Base-by-base conservation (phyloP, 2,113 vertebrate species). In the Leptosomus discolor region DNA sequence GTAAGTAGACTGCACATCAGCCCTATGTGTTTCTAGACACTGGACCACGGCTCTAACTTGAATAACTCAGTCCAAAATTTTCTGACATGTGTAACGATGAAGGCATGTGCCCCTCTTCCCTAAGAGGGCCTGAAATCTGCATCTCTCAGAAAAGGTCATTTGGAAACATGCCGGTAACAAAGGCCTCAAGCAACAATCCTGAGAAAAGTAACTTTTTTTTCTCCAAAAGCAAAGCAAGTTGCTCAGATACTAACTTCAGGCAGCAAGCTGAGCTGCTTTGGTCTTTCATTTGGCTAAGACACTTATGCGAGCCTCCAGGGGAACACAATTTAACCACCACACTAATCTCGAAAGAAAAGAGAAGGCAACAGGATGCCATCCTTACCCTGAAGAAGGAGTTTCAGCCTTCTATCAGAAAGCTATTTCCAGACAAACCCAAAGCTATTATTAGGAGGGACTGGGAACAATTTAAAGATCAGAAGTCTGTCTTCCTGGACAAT, bases 401-500 rank as follows among this genome's bases (percentile, higher is more conserved):
- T 92, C 57, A 94, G 45, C 60, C 80, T 73, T 73, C 91, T 67
- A 94, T 85, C 53, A 53, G 69, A 88, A 85, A 86, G 53, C 69
- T 78, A 92, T 86, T 97, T 94, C 50, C 83, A 95, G 77, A 71
- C 76, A 94, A 91, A 20, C 41, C 26, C 50, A 82, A 82, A 89
- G 85, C 54, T 96, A 79, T 88, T 85, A 95, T 84, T 84, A 93
- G 58, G 68, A 84, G 5, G 43, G 11, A 78, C 39, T 24, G 19
- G 54, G 57, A 94, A 92, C 73, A 92, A 91, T 94, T 86, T 94
- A 70, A 89, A 97, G 60, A 95, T 75, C 76, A 64, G 60, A 95
- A 92, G 29, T 56, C 58, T 60, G 20, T 43, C 86, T 92, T 89
- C 30, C 67, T 50, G 41, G 30, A 29, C 12, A 5, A 85, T 76